These are phyloP conservation scores for Nyleta sp. DNA, from an alignment of 2,888 invertebrate genomes.

Conservation along the genomic window DNA sequence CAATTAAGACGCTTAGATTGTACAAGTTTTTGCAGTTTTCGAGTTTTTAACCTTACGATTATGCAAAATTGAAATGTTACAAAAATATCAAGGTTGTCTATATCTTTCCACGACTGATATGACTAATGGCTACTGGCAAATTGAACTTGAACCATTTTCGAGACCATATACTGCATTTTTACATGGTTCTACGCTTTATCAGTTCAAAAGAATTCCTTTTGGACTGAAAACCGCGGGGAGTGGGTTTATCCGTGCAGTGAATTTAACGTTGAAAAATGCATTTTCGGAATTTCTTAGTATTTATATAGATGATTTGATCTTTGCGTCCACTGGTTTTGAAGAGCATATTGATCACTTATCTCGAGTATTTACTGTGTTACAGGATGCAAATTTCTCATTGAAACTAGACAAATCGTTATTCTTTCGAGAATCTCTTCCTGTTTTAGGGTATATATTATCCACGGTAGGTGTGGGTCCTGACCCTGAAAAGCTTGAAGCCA, in stretches of 20 bases:
- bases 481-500: constrained; percentile 62
- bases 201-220: constrained; percentile 66
- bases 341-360: not conserved
- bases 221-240: constrained; percentile 7
- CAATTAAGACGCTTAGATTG: too few relatives aligned
- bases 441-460: constrained; percentile 44
- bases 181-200: constrained; percentile 66
- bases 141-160: constrained; percentile 63
- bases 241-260: constrained; percentile 42
- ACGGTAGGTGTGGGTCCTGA: constrained; percentile 36
- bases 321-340: not conserved
- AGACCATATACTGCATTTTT: constrained; percentile 68
- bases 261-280: not conserved
- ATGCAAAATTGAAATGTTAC: constrained; percentile 68
- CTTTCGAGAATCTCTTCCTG: constrained; percentile 52
- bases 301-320: constrained; percentile 39
- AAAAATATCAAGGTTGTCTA: constrained; percentile 65
- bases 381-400: constrained; percentile 42
- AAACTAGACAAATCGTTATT: constrained; percentile 68
- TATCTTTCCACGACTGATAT: constrained; percentile 67
- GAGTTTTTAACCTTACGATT: too few relatives aligned
- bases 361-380: not conserved
- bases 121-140: constrained; percentile 71
- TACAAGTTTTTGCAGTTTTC: too few relatives aligned
- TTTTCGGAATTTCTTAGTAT: not conserved